These are phyloP conservation scores for Schizaphis graminum DNA, from an alignment of 2,888 invertebrate species.

Conservation along the genomic window DNA sequence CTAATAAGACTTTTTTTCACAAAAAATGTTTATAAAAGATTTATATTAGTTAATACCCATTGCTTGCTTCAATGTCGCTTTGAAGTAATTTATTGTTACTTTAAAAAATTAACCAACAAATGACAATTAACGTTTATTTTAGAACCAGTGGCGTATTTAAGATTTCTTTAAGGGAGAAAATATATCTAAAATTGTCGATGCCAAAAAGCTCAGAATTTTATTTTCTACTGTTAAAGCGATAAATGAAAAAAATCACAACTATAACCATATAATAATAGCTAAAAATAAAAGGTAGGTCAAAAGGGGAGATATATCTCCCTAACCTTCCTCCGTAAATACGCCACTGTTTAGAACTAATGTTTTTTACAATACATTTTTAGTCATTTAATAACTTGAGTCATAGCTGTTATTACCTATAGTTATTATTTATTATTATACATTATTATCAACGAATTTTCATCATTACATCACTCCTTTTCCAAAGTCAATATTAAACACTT, in stretches of 20 bases:
- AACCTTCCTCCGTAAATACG: no score
- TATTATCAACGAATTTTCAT: neutral
- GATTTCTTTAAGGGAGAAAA: no score
- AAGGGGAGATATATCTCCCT: no score
- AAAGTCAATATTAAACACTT: slow-evolving; percentile 2
- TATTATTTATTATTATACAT: neutral
- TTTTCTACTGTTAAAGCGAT: no score
- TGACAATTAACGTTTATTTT: neutral
- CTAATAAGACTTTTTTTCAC: neutral
- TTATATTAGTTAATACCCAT: no score
- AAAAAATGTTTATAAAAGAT: neutral
- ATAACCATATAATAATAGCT: no score
- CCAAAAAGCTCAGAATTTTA: no score
- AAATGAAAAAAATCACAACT: no score
- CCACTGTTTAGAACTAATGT: neutral
- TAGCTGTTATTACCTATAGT: neutral
- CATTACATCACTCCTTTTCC: neutral
- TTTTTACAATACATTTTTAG: neutral
- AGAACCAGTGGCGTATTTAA: neutral
- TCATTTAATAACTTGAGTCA: neutral
- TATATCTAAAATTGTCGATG: no score
- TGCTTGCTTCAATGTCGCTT: neutral
- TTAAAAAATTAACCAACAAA: neutral
- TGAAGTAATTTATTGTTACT: neutral
- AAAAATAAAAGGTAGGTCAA: no score